Evolutionary conservation across 1,140 invertebrate genomes (phyloP).

Genomic region (Octopus sinensis): DNA sequence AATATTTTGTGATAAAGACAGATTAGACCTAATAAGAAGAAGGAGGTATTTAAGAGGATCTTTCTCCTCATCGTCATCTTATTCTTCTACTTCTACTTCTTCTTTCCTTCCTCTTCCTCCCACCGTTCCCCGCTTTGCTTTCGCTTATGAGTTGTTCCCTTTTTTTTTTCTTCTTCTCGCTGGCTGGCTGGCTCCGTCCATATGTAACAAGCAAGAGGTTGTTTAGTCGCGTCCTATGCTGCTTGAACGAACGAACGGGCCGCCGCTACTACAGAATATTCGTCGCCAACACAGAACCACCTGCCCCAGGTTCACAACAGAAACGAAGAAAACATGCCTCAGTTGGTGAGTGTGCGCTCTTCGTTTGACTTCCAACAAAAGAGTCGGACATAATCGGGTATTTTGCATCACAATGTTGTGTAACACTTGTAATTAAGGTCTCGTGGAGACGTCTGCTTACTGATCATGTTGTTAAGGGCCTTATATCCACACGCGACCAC

Average conservation of each 20-base stretch:
- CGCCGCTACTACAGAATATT: slow-evolving; percentile 4
- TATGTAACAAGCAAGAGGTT: not conserved
- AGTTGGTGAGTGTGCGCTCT: slow-evolving; percentile 13
- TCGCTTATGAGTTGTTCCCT: not conserved
- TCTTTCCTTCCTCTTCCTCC: not conserved
- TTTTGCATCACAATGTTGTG: slow-evolving; percentile 17
- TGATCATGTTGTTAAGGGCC: not conserved
- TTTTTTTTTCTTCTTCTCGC: not conserved
- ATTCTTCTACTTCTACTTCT: not conserved
- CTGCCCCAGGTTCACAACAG: not conserved
- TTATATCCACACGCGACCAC: slow-evolving; percentile 8
- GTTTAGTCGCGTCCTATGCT: not conserved
- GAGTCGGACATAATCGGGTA: not conserved
- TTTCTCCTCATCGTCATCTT: not conserved
- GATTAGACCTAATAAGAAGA: not conserved
- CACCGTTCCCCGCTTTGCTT: not conserved
- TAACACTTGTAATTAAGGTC: slow-evolving; percentile 13
- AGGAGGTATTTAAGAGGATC: not conserved
- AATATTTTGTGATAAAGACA: not conserved
- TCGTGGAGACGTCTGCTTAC: slow-evolving; percentile 9
- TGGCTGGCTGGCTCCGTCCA: not conserved
- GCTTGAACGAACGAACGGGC: not conserved
- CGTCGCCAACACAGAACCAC: not conserved
- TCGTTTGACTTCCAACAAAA: slow-evolving; percentile 14
- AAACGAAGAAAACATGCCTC: slow-evolving; percentile 1